Base-by-base conservation (phyloP, 2,888 invertebrate genomes). In the Rhagophthalmus giganteus region DNA sequence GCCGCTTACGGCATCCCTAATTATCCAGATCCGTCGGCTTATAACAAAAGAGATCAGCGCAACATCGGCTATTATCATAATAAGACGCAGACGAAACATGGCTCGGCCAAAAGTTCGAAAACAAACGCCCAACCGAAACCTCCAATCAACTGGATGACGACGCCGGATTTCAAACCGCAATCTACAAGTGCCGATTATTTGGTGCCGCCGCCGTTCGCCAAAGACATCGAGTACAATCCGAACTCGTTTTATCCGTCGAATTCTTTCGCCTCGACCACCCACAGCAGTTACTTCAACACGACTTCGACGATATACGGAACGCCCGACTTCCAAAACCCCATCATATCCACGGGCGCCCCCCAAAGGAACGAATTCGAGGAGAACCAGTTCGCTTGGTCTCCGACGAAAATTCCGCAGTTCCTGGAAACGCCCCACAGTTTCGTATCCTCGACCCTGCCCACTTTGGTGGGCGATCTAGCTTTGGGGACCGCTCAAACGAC, bases 131-230 rank as follows among this genome's bases (percentile, higher is more conserved):
- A 34, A 15, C 70, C 72, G 9, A 75, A 78, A 55, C 74, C 78
- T 2, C 79, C 81, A 0, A 79, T 82, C 0, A 83, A 83, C 61
- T 82, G 82, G 82, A 83, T 83, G 82, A 81, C 82, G 60, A 76
- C 81, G 1, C 80, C 81, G 1, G 80, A 79, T 57, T 69, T 75
- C 12, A 76, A 75, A 31, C 72, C 62, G 41, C 63, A 69, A 58
- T 25, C 45, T 12, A 52, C 72, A 34, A 69, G 73, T 12, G 50
- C 74, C 0, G 78, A 79, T 38, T 74, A 78, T 39, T 73, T 77
- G 54, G 59, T 78, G 3, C 41, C 55, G 10, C 77, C 78, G 3
- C 72, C 76, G 4, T 77, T 78, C 44, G 71, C 74, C 2, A 78
- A 77, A 50, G 65, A 64, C 2, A 48, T 39, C n/a, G 67, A 70